These are phyloP conservation scores for Lathronympha strigana DNA, from an alignment of 2,888 invertebrate genomes.

Conservation along the genomic window DNA sequence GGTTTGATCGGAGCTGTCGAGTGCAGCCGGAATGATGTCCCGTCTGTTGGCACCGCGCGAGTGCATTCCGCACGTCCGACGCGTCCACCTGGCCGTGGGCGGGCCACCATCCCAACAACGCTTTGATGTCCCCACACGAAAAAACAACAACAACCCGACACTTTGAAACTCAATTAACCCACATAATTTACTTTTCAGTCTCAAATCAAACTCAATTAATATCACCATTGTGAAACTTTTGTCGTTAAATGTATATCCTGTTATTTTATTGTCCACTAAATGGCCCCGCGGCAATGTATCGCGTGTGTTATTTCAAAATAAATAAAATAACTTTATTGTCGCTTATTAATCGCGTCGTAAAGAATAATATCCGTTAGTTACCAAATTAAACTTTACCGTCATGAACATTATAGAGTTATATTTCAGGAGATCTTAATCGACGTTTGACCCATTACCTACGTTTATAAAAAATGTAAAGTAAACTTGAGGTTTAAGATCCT, in stretches of 20 bases:
- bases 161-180: constrained; percentile 60
- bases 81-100: constrained; percentile 73
- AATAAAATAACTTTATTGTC: constrained; percentile 21
- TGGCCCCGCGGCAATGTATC: constrained; percentile 15
- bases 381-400: constrained; percentile 18
- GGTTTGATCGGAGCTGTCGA: constrained; percentile 57
- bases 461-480: constrained; percentile 27
- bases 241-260: constrained; percentile 16
- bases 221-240: constrained; percentile 21
- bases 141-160: constrained; percentile 53
- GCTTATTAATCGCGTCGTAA: constrained; percentile 22
- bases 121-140: constrained; percentile 63
- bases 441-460: constrained; percentile 14
- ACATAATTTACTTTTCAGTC: constrained; percentile 49
- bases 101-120: constrained; percentile 57
- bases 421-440: constrained; percentile 24
- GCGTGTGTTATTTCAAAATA: constrained; percentile 26
- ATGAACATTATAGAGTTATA: constrained; percentile 11
- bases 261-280: constrained; percentile 27
- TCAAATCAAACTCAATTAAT: constrained; percentile 25
- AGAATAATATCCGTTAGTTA: constrained; percentile 4
- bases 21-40: constrained; percentile 50
- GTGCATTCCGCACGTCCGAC: constrained; percentile 60
- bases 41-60: constrained; percentile 63
- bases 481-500: constrained; percentile 45